These are phyloP conservation scores for Acrocephalus arundinaceus DNA, from an alignment of 2,113 vertebrate genomes.

Conservation along the genomic window DNA sequence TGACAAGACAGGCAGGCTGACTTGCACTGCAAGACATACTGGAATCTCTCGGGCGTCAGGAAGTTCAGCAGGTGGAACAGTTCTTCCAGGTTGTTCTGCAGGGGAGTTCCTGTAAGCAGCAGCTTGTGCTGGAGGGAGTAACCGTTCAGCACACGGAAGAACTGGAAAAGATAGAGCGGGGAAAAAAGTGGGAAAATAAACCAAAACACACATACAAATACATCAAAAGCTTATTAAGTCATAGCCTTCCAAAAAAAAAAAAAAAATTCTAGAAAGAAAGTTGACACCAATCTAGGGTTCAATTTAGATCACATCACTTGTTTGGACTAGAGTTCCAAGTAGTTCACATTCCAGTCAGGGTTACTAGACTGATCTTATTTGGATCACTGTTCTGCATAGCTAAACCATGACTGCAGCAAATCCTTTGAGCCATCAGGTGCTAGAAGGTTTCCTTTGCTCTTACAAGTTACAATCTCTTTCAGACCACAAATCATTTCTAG, in stretches of 20 bases:
- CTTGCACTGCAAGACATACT: slow-evolving; percentile 78
- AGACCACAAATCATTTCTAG: neutral
- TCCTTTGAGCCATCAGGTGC: neutral
- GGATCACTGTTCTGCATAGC: neutral
- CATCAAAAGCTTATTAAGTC: neutral
- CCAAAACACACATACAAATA: neutral
- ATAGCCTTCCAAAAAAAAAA: neutral
- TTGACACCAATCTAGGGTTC: neutral
- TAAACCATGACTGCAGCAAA: neutral
- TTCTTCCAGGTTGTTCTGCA: slow-evolving; percentile 97
- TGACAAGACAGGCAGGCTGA: neutral
- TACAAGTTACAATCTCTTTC: neutral
- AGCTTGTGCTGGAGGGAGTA: slow-evolving; percentile 96
- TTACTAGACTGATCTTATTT: neutral
- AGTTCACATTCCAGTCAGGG: neutral
- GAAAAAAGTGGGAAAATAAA: neutral
- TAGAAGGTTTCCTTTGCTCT: neutral
- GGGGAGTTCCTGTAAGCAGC: slow-evolving; percentile 92
- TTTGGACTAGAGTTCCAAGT: neutral
- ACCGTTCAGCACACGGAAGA: slow-evolving; percentile 94
- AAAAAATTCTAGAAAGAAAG: neutral
- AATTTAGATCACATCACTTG: neutral
- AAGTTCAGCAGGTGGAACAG: slow-evolving; percentile 97
- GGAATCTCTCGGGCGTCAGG: slow-evolving; percentile 92
- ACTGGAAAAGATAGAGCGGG: slow-evolving; percentile 72